Percentiles rank a stretch among this genome's conserved stretches.
phyloP scores from a whole-genome alignment of 2,888 invertebrate genomes.

The Deilephila elpenor region DNA sequence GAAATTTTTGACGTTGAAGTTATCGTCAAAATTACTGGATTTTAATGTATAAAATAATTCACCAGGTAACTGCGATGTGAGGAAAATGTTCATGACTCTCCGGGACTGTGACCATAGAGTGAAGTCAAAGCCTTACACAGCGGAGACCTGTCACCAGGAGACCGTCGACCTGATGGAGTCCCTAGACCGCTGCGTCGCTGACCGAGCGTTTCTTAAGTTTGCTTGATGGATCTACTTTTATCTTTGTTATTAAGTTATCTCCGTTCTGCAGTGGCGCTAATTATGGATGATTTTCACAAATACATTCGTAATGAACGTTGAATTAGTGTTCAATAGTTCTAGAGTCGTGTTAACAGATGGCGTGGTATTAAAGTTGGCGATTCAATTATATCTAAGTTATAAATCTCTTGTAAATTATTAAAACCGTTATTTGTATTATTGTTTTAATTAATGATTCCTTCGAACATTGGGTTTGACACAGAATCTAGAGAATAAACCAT shows the following conservation, averaged over 20 bases:
- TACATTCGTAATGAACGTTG: neutral
- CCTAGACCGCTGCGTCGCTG: constrained; percentile 63
- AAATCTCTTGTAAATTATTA: neutral
- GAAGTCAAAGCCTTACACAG: constrained; percentile 59
- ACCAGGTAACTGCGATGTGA: constrained; percentile 59
- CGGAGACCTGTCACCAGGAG: constrained; percentile 71
- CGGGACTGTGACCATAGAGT: constrained; percentile 60
- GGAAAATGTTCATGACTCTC: constrained; percentile 48
- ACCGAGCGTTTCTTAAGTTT: constrained; percentile 58
- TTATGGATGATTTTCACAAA: neutral
- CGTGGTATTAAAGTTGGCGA: neutral
- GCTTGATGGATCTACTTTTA: neutral
- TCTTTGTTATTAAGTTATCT: neutral
- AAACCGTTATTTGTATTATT: neutral
- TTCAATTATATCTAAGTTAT: neutral
- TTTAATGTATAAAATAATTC: constrained; percentile 25
- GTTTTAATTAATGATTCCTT: no score
- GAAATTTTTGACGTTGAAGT: no score
- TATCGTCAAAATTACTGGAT: no score
- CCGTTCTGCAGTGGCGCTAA: neutral
- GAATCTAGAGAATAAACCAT: no score
- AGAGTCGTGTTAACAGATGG: neutral
- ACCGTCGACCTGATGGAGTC: constrained; percentile 62
- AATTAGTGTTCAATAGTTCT: neutral
- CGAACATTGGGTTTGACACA: no score